Evolutionary conservation across 37 sponge, comb jelly and placozoan genomes (phyloP), one percentile per base, ranked within the genome.

Genomic region (Dysidea cf. avara): DNA sequence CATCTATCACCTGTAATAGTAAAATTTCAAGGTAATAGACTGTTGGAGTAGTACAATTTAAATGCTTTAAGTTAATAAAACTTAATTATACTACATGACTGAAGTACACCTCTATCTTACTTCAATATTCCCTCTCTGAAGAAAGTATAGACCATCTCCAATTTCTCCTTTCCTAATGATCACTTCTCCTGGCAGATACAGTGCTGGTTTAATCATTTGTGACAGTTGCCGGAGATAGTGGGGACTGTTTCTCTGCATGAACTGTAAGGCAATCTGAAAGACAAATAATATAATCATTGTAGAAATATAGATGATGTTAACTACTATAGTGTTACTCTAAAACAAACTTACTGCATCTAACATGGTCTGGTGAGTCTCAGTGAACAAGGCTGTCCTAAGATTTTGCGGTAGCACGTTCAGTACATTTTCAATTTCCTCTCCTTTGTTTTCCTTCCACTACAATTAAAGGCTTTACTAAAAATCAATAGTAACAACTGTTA

Each of bases 141-240:
- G 79, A 51, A 86, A 73, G 72, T 64, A 86, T 72, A 86, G 78
- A 52, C 75, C 53, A 14, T 83, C 71, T 1, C 79, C 83, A 48
- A 78, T 34, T 28, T 82, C 87, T 68, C 87, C 87, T 53, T 79
- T 79, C 22, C 49, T 72, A 11, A 86, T 39, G 38, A 92, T 87
- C 36, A 87, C 66, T 76, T 76, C 56, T 1, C 26, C 17, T 25
- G 87, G 88, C 14, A 87, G 68, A 17, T 66, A 87, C 59, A 87
- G 71, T 33, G 58, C 38, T 12, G 73, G 83, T 47, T 81, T 76
- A 2, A 77, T 83, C 22, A 77, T 53, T 37, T 73, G 53, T 16
- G 83, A 87, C 53, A 87, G 29, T 61, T 74, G 65, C 1, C 78
- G 30, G 54, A 71, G 24, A 32, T 77, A 81, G 40, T 66, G n/a